Conservation (phyloP, 2,888 invertebrate genomes). For the Gortyna flavago region DNA sequence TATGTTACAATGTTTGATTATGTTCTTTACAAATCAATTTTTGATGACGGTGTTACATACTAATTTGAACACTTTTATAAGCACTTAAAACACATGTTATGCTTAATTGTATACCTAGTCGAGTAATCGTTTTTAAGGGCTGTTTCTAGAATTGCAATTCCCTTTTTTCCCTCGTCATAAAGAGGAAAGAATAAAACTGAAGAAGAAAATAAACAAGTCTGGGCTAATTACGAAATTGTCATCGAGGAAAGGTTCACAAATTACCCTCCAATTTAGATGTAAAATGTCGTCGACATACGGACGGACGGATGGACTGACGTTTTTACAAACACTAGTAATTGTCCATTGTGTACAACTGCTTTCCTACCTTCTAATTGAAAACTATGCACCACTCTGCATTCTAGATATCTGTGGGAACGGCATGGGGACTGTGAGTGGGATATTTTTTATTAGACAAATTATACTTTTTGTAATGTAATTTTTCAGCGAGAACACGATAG, state of each 20-base stretch:
- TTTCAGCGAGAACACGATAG: slow-evolving; percentile 22
- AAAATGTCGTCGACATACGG: slow-evolving; percentile 73
- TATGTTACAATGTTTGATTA: slow-evolving; percentile 46
- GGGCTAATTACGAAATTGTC: slow-evolving; percentile 82
- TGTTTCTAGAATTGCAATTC: slow-evolving; percentile 14
- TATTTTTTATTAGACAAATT: slow-evolving; percentile 48
- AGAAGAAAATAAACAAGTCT: slow-evolving; percentile 77
- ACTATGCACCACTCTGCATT: slow-evolving; percentile 61
- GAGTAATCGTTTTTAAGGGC: neutral
- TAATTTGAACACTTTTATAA: neutral
- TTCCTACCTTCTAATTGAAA: slow-evolving; percentile 71
- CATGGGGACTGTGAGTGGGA: neutral
- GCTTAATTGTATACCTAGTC: neutral
- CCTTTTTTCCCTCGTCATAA: slow-evolving; percentile 47
- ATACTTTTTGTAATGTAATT: slow-evolving; percentile 20
- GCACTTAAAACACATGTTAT: neutral
- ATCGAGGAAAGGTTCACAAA: slow-evolving; percentile 79
- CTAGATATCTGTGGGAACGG: slow-evolving; percentile 59
- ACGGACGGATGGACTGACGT: slow-evolving; percentile 70
- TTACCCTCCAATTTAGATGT: slow-evolving; percentile 84
- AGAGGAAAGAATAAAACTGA: slow-evolving; percentile 50
- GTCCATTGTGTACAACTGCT: slow-evolving; percentile 71
- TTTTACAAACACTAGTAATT: slow-evolving; percentile 79
- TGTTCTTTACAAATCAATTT: slow-evolving; percentile 30
- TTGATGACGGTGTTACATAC: slow-evolving; percentile 18